phyloP scores from a whole-genome alignment of 2,113 vertebrate genomes.

The Passer montanus region DNA sequence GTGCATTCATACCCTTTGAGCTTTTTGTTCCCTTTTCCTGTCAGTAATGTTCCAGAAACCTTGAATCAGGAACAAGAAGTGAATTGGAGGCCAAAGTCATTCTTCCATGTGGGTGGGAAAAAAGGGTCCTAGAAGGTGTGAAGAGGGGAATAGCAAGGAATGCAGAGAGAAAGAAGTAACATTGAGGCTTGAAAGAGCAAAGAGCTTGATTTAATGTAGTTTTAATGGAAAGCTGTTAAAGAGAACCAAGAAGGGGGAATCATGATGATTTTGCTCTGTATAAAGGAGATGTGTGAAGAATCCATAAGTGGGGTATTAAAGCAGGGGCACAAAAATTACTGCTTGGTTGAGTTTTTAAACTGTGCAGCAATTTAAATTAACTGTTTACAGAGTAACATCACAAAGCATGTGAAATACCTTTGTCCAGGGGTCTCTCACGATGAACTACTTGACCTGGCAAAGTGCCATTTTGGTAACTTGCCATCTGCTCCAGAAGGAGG shows the following conservation, averaged over 20 bases:
- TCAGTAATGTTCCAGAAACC: not conserved
- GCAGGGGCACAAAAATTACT: not conserved
- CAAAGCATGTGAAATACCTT: not conserved
- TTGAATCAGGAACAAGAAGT: not conserved
- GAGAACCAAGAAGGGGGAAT: not conserved
- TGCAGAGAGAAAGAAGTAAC: not conserved
- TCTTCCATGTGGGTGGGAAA: not conserved
- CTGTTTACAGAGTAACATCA: not conserved
- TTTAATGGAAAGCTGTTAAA: not conserved
- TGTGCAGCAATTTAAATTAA: not conserved
- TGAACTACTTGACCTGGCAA: conserved; percentile 89
- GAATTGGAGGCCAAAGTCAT: not conserved
- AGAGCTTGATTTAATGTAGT: not conserved
- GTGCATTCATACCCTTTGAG: not conserved
- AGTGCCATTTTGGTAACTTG: conserved; percentile 92
- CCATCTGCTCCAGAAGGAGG: conserved; percentile 80
- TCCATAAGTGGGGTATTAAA: not conserved
- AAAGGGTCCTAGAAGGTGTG: not conserved
- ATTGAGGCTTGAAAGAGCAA: not conserved
- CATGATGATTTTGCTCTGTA: not conserved
- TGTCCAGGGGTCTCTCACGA: conserved; percentile 87
- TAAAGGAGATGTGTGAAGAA: not conserved
- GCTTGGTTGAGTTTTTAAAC: not conserved
- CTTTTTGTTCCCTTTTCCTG: not conserved
- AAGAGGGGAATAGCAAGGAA: not conserved